Percentiles rank a stretch among this genome's conserved stretches.
phyloP scores from a whole-genome alignment of 2,797 vertebrate species.

The Anisognathus igniventris region DNA sequence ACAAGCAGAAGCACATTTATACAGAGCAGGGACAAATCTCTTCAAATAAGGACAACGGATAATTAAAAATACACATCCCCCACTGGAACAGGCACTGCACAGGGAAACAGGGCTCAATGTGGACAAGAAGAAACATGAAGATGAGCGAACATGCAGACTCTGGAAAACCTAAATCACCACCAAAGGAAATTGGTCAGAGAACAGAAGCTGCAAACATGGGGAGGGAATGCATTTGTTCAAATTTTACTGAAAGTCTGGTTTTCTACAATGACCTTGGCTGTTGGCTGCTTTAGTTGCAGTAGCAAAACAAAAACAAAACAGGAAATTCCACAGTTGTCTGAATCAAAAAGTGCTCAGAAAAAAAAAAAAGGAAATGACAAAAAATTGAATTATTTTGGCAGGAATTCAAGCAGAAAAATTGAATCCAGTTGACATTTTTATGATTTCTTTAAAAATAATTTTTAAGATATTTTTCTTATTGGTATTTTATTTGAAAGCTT shows the following conservation, averaged over 20 bases:
- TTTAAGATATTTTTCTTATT: neutral
- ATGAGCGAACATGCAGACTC: neutral
- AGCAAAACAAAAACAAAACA: slow-evolving; percentile 6
- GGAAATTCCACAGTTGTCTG: neutral
- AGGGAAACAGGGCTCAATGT: neutral
- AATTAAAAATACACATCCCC: neutral
- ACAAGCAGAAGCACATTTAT: neutral
- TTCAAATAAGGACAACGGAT: neutral
- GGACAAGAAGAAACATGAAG: neutral
- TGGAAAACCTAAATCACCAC: neutral
- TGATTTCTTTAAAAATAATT: neutral
- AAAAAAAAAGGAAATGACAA: neutral
- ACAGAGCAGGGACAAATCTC: neutral
- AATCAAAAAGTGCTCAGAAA: neutral
- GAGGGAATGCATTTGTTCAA: neutral
- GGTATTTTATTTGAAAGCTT: neutral
- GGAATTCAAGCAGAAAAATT: neutral
- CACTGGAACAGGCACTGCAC: neutral
- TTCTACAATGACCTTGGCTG: neutral
- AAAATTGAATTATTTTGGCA: neutral
- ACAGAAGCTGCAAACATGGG: neutral
- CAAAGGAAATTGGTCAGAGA: neutral
- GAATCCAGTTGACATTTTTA: accelerated
- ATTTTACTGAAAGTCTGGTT: neutral
- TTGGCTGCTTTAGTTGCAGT: neutral